Conservation (phyloP, 2,797 vertebrate genomes). For the Hypotaenidia okinawae region DNA sequence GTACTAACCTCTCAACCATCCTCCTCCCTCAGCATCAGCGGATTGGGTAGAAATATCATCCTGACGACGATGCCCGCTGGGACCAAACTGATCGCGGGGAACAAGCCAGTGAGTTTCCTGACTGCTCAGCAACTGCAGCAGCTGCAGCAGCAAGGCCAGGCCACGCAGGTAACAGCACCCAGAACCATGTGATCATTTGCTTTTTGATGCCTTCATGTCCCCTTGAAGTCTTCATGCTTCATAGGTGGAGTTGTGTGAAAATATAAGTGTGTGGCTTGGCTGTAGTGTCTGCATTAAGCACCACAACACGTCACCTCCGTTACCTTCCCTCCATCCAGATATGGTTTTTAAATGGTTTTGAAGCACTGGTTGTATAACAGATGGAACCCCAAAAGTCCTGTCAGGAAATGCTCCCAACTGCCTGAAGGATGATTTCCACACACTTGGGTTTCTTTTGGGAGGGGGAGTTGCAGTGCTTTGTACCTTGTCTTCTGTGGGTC, state of each 20-base stretch:
- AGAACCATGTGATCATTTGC: neutral
- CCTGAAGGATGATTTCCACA: neutral
- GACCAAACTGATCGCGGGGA: conserved; percentile 95
- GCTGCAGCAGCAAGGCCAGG: conserved; percentile 98
- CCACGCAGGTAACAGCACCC: conserved; percentile 86
- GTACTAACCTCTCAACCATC: neutral
- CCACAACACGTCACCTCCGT: neutral
- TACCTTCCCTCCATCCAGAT: neutral
- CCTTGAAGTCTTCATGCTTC: neutral
- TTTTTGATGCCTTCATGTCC: neutral
- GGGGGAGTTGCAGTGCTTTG: neutral
- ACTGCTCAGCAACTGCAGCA: conserved; percentile 97
- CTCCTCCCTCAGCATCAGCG: conserved; percentile 83
- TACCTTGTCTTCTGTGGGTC: neutral
- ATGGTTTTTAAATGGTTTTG: neutral
- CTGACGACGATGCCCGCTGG: conserved; percentile 97
- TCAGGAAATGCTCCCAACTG: neutral
- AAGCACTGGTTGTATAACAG: neutral
- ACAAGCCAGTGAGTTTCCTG: conserved; percentile 97
- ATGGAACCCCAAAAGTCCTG: neutral
- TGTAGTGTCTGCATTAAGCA: neutral
- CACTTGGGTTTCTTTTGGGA: neutral
- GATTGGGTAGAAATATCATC: conserved; percentile 96
- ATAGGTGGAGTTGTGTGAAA: accelerated
- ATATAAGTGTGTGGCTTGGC: neutral